Percentiles rank a stretch among this genome's conserved stretches.
phyloP scores from a whole-genome alignment of 2,888 invertebrate genomes.

The Trissoscelio sp. region DNA sequence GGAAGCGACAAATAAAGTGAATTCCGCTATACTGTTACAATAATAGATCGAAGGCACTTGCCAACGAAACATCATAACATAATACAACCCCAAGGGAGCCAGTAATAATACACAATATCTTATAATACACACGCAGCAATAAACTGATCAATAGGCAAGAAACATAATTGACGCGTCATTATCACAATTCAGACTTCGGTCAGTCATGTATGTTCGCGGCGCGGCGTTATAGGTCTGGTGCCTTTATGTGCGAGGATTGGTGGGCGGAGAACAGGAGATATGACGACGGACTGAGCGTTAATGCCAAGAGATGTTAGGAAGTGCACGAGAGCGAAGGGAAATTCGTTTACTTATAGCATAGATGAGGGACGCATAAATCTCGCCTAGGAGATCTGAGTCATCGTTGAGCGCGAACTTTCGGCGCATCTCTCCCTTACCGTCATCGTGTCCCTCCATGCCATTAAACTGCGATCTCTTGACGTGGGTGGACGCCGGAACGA shows the following conservation, averaged over 20 bases:
- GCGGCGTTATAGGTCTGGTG: slow-evolving; percentile 51
- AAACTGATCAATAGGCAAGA: slow-evolving; percentile 68
- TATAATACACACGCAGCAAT: slow-evolving; percentile 47
- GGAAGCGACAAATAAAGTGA: slow-evolving; percentile 62
- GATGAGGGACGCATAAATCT: slow-evolving; percentile 77
- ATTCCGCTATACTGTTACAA: slow-evolving; percentile 33
- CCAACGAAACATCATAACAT: slow-evolving; percentile 62
- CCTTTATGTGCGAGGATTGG: slow-evolving; percentile 21
- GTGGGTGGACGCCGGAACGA: slow-evolving; percentile 63
- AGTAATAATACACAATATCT: slow-evolving; percentile 55
- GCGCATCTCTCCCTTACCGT: slow-evolving; percentile 71
- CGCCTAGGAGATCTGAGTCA: slow-evolving; percentile 66
- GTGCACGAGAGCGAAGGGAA: slow-evolving; percentile 71
- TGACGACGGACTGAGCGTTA: slow-evolving; percentile 31
- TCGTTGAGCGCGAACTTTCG: slow-evolving; percentile 72
- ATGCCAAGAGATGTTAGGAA: slow-evolving; percentile 57
- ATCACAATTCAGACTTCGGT: slow-evolving; percentile 61
- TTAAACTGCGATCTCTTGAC: slow-evolving; percentile 74
- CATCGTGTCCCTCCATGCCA: slow-evolving; percentile 72
- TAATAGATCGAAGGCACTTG: slow-evolving; percentile 55
- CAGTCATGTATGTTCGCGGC: slow-evolving; percentile 47
- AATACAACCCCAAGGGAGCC: slow-evolving; percentile 56
- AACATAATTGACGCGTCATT: slow-evolving; percentile 69
- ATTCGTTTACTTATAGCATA: slow-evolving; percentile 74
- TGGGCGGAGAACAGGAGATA: slow-evolving; percentile 40